Evolutionary conservation across 2,888 invertebrate species (phyloP).

Genomic region (Cryptocephalus moraei): DNA sequence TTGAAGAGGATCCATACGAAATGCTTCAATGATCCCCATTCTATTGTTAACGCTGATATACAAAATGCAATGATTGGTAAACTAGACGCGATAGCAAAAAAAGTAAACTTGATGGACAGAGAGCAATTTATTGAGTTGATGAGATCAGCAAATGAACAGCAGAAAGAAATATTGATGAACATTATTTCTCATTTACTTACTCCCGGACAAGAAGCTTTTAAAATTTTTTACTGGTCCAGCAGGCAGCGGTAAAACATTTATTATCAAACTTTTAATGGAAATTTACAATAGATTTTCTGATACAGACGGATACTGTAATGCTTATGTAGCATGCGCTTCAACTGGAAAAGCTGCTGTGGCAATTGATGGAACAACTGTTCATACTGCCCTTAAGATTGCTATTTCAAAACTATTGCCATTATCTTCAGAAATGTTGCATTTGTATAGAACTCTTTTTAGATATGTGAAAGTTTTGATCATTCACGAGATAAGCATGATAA

Average conservation of each 20-base stretch:
- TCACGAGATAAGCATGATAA: too few species aligned
- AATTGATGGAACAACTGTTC: too few species aligned
- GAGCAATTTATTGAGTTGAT: background rate
- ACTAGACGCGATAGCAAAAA: too few species aligned
- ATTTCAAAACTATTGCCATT: too few species aligned
- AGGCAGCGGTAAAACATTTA: background rate
- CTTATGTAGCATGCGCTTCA: background rate
- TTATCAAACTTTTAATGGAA: background rate
- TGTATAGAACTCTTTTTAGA: too few species aligned
- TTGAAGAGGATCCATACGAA: background rate
- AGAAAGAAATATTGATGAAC: too few species aligned
- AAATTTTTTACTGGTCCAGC: background rate
- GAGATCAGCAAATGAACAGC: background rate
- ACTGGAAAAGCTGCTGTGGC: background rate
- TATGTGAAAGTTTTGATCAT: too few species aligned
- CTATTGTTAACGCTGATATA: too few species aligned
- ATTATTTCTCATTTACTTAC: too few species aligned
- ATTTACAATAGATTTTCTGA: background rate
- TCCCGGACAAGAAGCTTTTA: background rate
- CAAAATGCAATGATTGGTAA: too few species aligned
- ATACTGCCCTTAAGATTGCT: too few species aligned
- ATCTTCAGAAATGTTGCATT: too few species aligned
- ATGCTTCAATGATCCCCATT: background rate
- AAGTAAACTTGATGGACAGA: background rate
- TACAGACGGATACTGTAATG: background rate